These are phyloP conservation scores for Nectonema munidae DNA, from an alignment of 2,888 invertebrate species.

Conservation along the genomic window DNA sequence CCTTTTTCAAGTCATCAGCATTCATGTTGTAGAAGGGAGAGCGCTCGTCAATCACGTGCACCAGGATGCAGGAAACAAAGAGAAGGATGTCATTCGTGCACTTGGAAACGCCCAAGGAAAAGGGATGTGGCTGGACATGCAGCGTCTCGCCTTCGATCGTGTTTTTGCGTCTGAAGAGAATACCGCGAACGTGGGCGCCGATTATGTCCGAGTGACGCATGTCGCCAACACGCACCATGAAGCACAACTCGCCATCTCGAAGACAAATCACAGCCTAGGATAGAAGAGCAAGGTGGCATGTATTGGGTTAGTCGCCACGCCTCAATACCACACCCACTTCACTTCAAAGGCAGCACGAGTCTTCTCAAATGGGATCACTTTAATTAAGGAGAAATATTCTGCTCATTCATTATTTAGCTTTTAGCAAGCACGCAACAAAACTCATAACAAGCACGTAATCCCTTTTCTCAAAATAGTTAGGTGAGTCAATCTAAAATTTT, in stretches of 20 bases:
- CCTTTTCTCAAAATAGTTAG: too few relatives aligned
- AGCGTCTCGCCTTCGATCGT: not conserved
- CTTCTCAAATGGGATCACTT: too few relatives aligned
- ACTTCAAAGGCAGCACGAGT: too few relatives aligned
- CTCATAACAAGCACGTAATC: too few relatives aligned
- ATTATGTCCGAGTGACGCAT: slow-evolving; percentile 21
- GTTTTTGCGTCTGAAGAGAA: not conserved
- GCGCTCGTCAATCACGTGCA: slow-evolving; percentile 19
- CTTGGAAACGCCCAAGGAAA: not conserved
- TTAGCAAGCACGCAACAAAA: too few relatives aligned
- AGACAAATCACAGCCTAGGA: slow-evolving; percentile 18
- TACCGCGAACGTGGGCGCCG: not conserved
- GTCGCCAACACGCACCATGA: slow-evolving; percentile 25
- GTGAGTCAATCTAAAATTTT: too few relatives aligned
- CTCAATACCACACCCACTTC: too few relatives aligned
- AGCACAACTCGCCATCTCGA: slow-evolving; percentile 23
- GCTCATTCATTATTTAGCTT: too few relatives aligned
- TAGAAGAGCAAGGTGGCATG: too few relatives aligned
- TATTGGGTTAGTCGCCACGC: too few relatives aligned
- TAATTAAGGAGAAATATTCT: too few relatives aligned
- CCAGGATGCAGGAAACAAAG: slow-evolving; percentile 20
- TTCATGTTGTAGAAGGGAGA: slow-evolving; percentile 19
- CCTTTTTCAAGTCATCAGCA: slow-evolving; percentile 17
- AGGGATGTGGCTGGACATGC: not conserved
- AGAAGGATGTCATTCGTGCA: slow-evolving; percentile 18